Base-by-base conservation (phyloP, 2,888 invertebrate species). In the Marronus borbonicus region DNA sequence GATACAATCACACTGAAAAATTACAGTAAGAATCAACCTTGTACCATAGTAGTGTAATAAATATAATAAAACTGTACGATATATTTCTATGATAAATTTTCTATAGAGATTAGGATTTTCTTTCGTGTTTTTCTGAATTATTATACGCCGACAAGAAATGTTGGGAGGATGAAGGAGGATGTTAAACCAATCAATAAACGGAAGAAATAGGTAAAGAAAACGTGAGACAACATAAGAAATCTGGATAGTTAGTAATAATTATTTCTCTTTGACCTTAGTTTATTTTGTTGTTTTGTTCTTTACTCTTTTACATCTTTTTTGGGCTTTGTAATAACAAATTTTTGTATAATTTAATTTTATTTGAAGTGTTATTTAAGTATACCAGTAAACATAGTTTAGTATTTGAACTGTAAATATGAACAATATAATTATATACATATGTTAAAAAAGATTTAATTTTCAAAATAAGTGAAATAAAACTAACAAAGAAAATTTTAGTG, bases 261-360 rank as follows among this genome's bases (percentile, higher is more conserved):
- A 44, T 69, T 69, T 70, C 44, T 12, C 14, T 69, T 78, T 74
- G 70, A 79, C 62, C 65, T 76, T 79, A 79, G 79, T 74, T 79
- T 77, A 74, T 68, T 66, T 69, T 49, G 64, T 76, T 76, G 49
- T 77, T 65, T 55, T 50, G 44, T 44, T 44, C 44, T 44, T 44
- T 44, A 44, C 44, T 44, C 44, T 44, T 44, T 44, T 39, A 39
- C 49, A 49, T 36, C 31, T 65, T 66, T 66, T 70, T 75, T 72
- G 79, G 79, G 79, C 76, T 76, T 77, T 79, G 66, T 79, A 79
- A 79, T 79, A 79, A 79, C 79, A 79, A 77, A 79, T 79, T 79
- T 36, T 74, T 79, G 68, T 77, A 79, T 76, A 74, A 76, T 79
- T 79, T 79, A 77, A 79, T 79, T 79, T 78, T 78, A 78, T 78